Evolutionary conservation across 1,140 invertebrate genomes (phyloP).

Genomic region (Trichoplusia ni): DNA sequence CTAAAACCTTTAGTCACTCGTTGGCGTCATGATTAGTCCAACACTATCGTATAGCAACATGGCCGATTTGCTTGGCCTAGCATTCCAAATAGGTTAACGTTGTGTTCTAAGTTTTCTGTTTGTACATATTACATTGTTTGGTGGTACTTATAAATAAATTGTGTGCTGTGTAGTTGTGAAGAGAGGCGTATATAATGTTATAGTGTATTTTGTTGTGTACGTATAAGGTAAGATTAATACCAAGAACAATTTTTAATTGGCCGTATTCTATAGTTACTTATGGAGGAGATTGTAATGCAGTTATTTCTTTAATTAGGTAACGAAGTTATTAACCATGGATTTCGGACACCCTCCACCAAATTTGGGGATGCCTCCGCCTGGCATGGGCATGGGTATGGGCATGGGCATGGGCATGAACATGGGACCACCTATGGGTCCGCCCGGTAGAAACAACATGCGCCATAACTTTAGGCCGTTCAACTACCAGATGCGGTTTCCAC

Average conservation of each 20-base stretch:
- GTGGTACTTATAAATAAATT: conserved; percentile 36
- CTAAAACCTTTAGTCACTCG: not conserved
- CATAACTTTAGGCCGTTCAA: conserved; percentile 81
- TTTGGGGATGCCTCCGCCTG: conserved; percentile 73
- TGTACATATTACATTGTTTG: conserved; percentile 34
- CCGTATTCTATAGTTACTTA: conserved; percentile 13
- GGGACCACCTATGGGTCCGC: conserved; percentile 59
- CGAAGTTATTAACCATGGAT: conserved; percentile 73
- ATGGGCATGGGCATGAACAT: conserved; percentile 37
- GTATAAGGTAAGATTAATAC: conserved; percentile 66
- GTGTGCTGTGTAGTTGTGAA: conserved; percentile 49
- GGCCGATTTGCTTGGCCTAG: conserved; percentile 39
- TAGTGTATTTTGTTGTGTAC: conserved; percentile 53
- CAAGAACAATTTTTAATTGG: conserved; percentile 25
- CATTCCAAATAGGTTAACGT: conserved; percentile 50
- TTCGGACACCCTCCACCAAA: conserved; percentile 78
- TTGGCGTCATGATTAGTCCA: not conserved
- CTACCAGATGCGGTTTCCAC: conserved; percentile 81
- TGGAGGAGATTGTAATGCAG: conserved; percentile 46
- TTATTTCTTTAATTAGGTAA: conserved; percentile 77
- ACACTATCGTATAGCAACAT: conserved; percentile 26
- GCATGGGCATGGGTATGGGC: conserved; percentile 55
- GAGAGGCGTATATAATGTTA: conserved; percentile 64
- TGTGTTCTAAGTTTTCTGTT: conserved; percentile 39
- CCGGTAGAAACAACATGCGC: conserved; percentile 70